phyloP scores from a whole-genome alignment of 2,888 invertebrate genomes.

The Ornithoptera priamus region DNA sequence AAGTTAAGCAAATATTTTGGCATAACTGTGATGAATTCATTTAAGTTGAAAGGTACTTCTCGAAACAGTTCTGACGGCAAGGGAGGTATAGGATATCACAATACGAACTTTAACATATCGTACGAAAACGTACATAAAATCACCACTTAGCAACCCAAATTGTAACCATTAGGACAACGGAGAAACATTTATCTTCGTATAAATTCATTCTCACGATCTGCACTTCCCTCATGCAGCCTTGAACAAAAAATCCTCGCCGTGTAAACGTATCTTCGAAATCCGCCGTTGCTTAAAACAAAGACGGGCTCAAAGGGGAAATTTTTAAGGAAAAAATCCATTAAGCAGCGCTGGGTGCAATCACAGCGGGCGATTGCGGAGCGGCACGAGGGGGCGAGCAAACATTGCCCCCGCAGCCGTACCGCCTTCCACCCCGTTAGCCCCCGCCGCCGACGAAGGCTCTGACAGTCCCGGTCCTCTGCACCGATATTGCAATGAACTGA shows the following conservation, averaged over 20 bases:
- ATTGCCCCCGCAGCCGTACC: constrained; percentile 16
- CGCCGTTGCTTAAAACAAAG: constrained; percentile 24
- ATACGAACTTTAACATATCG: no score
- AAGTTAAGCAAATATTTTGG: no score
- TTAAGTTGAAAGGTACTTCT: no score
- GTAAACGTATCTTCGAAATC: constrained; percentile 29
- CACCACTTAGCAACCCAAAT: no score
- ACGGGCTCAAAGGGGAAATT: constrained; percentile 30
- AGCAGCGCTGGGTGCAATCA: constrained; percentile 39
- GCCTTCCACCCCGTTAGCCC: neutral
- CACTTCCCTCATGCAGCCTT: constrained; percentile 5
- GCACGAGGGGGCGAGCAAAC: constrained; percentile 34
- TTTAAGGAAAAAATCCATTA: constrained; percentile 37
- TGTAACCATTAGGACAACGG: no score
- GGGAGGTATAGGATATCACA: no score
- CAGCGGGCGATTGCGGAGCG: constrained; percentile 38
- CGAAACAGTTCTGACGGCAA: no score
- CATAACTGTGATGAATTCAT: no score
- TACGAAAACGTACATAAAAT: no score
- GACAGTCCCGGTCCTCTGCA: constrained; percentile 25
- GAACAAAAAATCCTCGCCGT: constrained; percentile 23
- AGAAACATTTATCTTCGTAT: no score
- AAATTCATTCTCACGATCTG: no score
- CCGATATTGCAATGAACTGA: constrained; percentile 27
- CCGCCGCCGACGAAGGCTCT: constrained; percentile 5